Evolutionary conservation across 2,113 vertebrate genomes (phyloP).

Genomic region (Desmodus rotundus): DNA sequence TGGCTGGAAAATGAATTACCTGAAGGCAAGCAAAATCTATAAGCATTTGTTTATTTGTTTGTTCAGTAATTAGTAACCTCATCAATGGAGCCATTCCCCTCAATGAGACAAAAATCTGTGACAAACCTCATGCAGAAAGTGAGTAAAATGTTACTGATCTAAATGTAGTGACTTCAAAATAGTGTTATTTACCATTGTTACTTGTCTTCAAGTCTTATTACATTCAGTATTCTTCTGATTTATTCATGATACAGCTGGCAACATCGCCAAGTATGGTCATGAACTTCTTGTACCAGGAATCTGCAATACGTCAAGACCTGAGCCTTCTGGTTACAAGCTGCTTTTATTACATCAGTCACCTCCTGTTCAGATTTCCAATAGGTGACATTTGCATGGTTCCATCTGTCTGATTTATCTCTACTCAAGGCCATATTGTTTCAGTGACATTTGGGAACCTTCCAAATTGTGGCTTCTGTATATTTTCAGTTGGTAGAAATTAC

Average conservation of each 20-base stretch:
- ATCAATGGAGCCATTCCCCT: background rate
- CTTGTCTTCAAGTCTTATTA: slow-evolving; percentile 29
- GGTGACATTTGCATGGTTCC: slow-evolving; percentile 67
- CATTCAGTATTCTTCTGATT: background rate
- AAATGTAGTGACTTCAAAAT: slow-evolving; percentile 36
- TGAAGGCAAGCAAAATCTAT: background rate
- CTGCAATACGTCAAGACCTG: slow-evolving; percentile 26
- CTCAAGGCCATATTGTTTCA: slow-evolving; percentile 48
- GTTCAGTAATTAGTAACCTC: background rate
- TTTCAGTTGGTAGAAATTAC: slow-evolving; percentile 33
- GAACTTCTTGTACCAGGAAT: slow-evolving; percentile 55
- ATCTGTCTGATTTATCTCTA: slow-evolving; percentile 68
- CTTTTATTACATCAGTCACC: slow-evolving; percentile 62
- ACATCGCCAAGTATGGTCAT: background rate
- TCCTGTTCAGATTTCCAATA: slow-evolving; percentile 59
- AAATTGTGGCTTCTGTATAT: slow-evolving; percentile 30
- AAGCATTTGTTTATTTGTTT: background rate
- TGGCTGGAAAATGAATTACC: background rate
- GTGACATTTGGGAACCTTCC: slow-evolving; percentile 60
- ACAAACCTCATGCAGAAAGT: background rate
- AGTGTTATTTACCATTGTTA: background rate
- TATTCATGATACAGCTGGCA: background rate
- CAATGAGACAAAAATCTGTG: background rate
- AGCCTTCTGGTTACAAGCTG: slow-evolving; percentile 54
- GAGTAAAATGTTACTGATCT: background rate